Conservation (phyloP, 2,888 invertebrate genomes). For the Rhynchonema sp. region DNA sequence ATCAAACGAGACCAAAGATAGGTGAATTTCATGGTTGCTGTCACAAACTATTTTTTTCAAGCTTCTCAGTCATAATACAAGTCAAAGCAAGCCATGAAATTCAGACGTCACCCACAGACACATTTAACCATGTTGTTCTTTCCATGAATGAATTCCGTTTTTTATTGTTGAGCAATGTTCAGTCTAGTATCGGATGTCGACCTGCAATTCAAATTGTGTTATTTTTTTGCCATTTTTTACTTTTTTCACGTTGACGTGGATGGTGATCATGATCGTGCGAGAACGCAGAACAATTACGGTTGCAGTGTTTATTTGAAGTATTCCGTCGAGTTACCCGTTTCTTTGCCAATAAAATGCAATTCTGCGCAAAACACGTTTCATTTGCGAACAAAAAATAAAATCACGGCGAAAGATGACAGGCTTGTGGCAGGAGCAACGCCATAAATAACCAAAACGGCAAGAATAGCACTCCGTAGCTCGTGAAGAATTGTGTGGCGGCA, state of each 20-base stretch:
- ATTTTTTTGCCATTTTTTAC: too few relatives aligned
- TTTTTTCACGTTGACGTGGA: too few relatives aligned
- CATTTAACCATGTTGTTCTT: background rate
- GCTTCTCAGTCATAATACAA: background rate
- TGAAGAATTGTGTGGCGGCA: background rate
- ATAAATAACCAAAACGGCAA: background rate
- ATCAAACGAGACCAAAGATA: background rate
- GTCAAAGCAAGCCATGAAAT: background rate
- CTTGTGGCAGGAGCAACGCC: background rate
- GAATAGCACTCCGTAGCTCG: background rate
- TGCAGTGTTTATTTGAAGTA: too few relatives aligned
- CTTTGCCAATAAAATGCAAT: background rate
- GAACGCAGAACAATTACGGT: too few relatives aligned
- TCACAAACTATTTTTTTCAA: background rate
- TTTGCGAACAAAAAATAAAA: background rate
- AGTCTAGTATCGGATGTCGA: too few relatives aligned
- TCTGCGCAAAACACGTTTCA: background rate
- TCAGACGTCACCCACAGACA: background rate
- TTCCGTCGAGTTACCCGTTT: too few relatives aligned
- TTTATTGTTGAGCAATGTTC: too few relatives aligned
- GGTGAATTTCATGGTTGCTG: background rate
- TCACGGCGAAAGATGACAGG: background rate
- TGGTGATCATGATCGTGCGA: too few relatives aligned
- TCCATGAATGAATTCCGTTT: too few relatives aligned
- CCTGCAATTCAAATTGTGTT: too few relatives aligned